Percentiles rank a stretch among this genome's conserved stretches.
Evolutionary conservation across 2,888 invertebrate species (phyloP).

Genomic region (Drosophila neotestacea): DNA sequence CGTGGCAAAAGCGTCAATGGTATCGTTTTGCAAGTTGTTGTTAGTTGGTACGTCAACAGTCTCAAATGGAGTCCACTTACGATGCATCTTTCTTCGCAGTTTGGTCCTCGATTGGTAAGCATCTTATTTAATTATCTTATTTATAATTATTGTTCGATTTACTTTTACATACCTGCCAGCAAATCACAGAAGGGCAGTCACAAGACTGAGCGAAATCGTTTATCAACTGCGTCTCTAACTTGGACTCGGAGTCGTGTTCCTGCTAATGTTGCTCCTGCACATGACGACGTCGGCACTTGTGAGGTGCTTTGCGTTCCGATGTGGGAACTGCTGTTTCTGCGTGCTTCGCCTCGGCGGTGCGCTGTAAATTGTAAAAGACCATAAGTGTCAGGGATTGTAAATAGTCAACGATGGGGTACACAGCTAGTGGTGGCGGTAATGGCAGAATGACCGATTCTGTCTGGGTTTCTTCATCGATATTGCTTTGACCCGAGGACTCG

Average conservation of each 20-base stretch:
- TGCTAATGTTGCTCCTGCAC: slow-evolving; percentile 81
- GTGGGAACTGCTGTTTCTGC: slow-evolving; percentile 55
- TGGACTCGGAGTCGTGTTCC: slow-evolving; percentile 59
- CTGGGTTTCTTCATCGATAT: slow-evolving; percentile 82
- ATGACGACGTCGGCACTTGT: slow-evolving; percentile 86
- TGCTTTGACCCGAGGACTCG: slow-evolving; percentile 53
- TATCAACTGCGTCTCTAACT: slow-evolving; percentile 86
- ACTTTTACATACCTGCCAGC: slow-evolving; percentile 87
- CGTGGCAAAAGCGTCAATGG: slow-evolving; percentile 90
- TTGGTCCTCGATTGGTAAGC: slow-evolving; percentile 89
- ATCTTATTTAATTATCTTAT: background rate
- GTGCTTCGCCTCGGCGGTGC: slow-evolving; percentile 83
- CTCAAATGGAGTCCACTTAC: slow-evolving; percentile 90
- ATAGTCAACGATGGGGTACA: slow-evolving; percentile 85
- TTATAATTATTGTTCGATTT: background rate
- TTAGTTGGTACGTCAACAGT: slow-evolving; percentile 93
- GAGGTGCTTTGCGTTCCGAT: slow-evolving; percentile 79
- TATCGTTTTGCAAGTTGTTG: slow-evolving; percentile 91
- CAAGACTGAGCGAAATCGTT: slow-evolving; percentile 89
- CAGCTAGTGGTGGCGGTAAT: slow-evolving; percentile 86
- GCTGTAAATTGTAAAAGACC: slow-evolving; percentile 85
- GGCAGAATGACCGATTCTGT: slow-evolving; percentile 85
- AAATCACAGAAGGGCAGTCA: slow-evolving; percentile 93
- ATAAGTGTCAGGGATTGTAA: slow-evolving; percentile 87
- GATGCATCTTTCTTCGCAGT: slow-evolving; percentile 91